Conservation (phyloP, 2,888 invertebrate genomes). For the Drosophila falleni region DNA sequence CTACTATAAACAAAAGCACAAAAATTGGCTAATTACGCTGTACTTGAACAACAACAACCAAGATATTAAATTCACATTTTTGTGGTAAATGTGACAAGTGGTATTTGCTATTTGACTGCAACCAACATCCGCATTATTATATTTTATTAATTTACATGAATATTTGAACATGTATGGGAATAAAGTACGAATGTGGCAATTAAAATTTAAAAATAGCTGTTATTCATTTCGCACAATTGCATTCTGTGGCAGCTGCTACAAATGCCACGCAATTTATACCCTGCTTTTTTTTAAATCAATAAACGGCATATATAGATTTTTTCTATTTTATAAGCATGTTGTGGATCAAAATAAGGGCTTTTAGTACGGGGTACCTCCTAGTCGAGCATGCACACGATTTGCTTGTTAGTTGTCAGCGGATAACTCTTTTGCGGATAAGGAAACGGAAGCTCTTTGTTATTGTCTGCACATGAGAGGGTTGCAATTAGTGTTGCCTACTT, state of each 20-base stretch:
- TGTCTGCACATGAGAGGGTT: constrained; percentile 25
- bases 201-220: constrained; percentile 9
- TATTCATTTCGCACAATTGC: constrained; percentile 44
- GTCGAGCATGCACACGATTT: neutral
- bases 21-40: constrained; percentile 19
- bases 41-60: constrained; percentile 1
- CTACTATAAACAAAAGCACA: neutral
- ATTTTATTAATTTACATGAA: constrained; percentile 26
- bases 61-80: neutral
- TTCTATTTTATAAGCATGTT: neutral
- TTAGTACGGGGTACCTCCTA: neutral
- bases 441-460: constrained; percentile 28
- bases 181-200: constrained; percentile 7
- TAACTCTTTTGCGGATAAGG: constrained; percentile 2
- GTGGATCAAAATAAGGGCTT: neutral
- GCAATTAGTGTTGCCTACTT: constrained; percentile 46
- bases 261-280: neutral
- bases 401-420: constrained; percentile 6
- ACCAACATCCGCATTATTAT: constrained; percentile 31
- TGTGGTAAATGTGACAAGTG: neutral
- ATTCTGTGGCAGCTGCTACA: constrained; percentile 15
- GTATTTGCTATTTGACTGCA: constrained; percentile 3
- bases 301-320: neutral
- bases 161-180: neutral
- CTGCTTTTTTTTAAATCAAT: neutral